Percentiles rank a stretch among this genome's conserved stretches.
Evolutionary conservation across 2,888 invertebrate species (phyloP).

Genomic region (Cyrtodaria siliqua): DNA sequence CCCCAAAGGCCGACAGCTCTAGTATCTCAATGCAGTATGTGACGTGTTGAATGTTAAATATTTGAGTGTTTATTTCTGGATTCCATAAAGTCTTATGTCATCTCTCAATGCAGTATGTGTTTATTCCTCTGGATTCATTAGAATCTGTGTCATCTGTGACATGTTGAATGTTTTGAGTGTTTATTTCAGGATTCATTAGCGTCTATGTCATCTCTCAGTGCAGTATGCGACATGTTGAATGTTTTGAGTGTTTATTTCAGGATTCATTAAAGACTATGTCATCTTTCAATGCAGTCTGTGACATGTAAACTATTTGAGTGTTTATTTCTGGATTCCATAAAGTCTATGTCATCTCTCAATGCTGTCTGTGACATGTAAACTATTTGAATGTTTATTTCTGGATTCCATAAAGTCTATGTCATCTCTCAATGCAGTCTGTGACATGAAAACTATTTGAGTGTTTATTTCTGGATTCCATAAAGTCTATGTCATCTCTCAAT

Average conservation of each 20-base stretch:
- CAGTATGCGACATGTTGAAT: not conserved
- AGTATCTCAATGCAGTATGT: conserved; percentile 87
- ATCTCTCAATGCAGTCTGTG: too few relatives aligned
- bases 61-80: conserved; percentile 62
- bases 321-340: conserved; percentile 65
- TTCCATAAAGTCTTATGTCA: conserved; percentile 84
- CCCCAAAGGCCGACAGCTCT: too few relatives aligned
- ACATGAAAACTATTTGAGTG: too few relatives aligned
- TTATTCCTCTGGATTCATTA: too few relatives aligned
- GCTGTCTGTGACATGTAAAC: too few relatives aligned
- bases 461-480: too few relatives aligned
- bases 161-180: too few relatives aligned
- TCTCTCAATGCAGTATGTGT: conserved; percentile 91
- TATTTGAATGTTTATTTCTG: too few relatives aligned
- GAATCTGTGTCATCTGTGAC: too few relatives aligned
- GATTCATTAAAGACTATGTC: conserved; percentile 84
- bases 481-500: too few relatives aligned
- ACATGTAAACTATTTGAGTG: conserved; percentile 3
- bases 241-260: conserved; percentile 59
- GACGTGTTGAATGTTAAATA: too few relatives aligned
- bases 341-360: conserved; percentile 89
- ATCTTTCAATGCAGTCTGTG: conserved; percentile 88
- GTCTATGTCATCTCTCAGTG: conserved; percentile 89
- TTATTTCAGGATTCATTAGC: conserved; percentile 68
- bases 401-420: too few relatives aligned